phyloP scores from a whole-genome alignment of 2,888 invertebrate species.

The Tachystola acroxantha region DNA sequence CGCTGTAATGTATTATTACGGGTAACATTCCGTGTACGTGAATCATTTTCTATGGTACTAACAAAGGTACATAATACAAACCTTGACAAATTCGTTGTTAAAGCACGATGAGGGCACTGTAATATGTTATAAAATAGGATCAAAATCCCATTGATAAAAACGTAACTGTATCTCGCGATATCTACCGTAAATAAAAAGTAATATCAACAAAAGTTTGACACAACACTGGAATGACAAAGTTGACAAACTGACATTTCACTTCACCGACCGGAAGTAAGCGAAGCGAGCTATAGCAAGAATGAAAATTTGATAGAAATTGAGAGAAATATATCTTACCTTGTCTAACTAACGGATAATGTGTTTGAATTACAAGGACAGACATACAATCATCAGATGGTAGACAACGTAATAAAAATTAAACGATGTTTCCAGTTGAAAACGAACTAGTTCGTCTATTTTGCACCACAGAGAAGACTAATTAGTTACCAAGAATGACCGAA shows the following conservation, averaged over 20 bases:
- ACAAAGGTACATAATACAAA: conserved; percentile 40
- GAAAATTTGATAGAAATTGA: conserved; percentile 10
- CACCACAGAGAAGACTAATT: no score
- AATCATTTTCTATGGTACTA: no score
- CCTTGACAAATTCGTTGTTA: conserved; percentile 31
- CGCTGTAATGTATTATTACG: conserved; percentile 46
- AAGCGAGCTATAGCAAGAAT: no score
- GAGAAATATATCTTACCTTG: conserved; percentile 16
- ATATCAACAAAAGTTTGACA: conserved; percentile 74
- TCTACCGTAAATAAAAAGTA: conserved; percentile 45
- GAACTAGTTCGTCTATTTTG: no score
- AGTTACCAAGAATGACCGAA: no score
- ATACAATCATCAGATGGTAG: conserved; percentile 32
- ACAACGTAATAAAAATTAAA: conserved; percentile 17
- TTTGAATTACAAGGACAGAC: conserved; percentile 25
- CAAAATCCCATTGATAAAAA: conserved; percentile 53
- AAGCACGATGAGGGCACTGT: conserved; percentile 26
- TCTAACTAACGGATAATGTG: background rate
- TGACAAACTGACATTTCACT: conserved; percentile 38
- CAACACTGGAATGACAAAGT: conserved; percentile 42
- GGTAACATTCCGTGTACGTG: conserved; percentile 66
- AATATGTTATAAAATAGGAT: conserved; percentile 23
- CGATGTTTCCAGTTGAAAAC: conserved; percentile 30
- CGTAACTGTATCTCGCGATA: conserved; percentile 34
- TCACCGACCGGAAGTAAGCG: no score